A percentile compares a stretch with the other conserved stretches of the same genome.
Evolutionary conservation across 2,797 vertebrate genomes (phyloP).

Genomic region (Cossypha heuglini): DNA sequence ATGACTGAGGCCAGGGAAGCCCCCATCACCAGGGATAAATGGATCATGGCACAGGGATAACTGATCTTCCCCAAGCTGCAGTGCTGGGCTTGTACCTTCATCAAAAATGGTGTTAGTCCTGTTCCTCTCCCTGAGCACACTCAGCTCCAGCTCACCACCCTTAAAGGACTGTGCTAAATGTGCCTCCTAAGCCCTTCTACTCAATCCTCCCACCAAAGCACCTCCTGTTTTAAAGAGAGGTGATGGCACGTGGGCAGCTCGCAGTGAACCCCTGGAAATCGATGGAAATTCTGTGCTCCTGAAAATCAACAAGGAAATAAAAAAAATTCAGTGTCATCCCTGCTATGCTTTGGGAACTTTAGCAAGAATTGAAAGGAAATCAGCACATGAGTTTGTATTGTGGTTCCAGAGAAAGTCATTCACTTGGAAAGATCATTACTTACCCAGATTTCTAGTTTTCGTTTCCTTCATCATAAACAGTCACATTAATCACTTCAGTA

Average conservation of each 20-base stretch:
- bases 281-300: not conserved
- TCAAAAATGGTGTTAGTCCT: not conserved
- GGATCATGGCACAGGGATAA: not conserved
- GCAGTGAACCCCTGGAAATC: rapidly evolving
- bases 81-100: not conserved
- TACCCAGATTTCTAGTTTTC: slow-evolving; percentile 68
- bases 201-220: not conserved
- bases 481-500: slow-evolving; percentile 65
- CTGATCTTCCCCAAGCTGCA: not conserved
- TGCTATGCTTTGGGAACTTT: slow-evolving; percentile 31
- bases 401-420: slow-evolving; percentile 57
- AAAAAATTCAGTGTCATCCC: slow-evolving; percentile 19
- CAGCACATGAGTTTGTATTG: slow-evolving; percentile 39
- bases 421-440: slow-evolving; percentile 61
- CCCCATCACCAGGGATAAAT: not conserved
- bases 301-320: not conserved
- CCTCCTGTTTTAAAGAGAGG: not conserved
- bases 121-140: not conserved
- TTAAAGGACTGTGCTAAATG: not conserved
- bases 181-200: not conserved
- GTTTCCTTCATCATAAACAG: slow-evolving; percentile 66
- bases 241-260: not conserved
- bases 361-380: slow-evolving; percentile 51
- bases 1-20: not conserved
- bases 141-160: not conserved